Evolutionary conservation across 1,140 invertebrate species (phyloP).

Genomic region (Zeugodacus cucurbitae): DNA sequence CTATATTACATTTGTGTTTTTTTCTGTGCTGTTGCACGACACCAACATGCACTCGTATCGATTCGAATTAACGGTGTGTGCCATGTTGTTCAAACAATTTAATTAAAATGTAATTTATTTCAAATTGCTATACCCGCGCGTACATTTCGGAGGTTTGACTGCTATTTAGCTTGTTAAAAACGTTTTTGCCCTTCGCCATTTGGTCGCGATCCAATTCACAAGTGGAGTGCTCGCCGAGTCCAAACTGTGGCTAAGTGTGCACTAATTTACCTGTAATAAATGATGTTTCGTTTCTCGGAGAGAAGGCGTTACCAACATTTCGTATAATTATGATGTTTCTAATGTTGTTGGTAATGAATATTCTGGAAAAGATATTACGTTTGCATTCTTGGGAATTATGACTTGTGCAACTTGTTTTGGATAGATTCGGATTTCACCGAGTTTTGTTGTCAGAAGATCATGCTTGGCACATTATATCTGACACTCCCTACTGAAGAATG

Average conservation of each 20-base stretch:
- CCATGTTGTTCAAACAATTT: constrained; percentile 66
- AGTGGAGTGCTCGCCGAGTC: not conserved
- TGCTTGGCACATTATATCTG: too few relatives aligned
- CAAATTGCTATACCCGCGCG: not conserved
- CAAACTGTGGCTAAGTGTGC: not conserved
- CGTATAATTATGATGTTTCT: constrained; percentile 30
- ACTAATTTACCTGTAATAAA: constrained; percentile 40
- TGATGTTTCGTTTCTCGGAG: not conserved
- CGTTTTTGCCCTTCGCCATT: not conserved
- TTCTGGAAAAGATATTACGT: not conserved
- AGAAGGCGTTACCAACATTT: constrained; percentile 17
- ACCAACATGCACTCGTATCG: constrained; percentile 25
- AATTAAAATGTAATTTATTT: constrained; percentile 67
- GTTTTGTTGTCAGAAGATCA: too few relatives aligned
- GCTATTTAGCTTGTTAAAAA: not conserved
- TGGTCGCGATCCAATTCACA: not conserved
- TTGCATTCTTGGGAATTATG: not conserved
- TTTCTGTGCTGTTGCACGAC: not conserved
- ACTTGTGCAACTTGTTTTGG: not conserved
- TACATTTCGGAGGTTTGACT: not conserved
- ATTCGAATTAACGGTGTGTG: constrained; percentile 52
- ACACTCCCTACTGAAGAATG: too few relatives aligned
- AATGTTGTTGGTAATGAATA: constrained; percentile 16
- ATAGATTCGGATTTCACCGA: too few relatives aligned
- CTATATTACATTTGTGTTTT: not conserved